A percentile compares a stretch with the other conserved stretches of the same genome.
Conservation (phyloP, 1,140 invertebrate genomes). For the Apis laboriosa region DNA sequence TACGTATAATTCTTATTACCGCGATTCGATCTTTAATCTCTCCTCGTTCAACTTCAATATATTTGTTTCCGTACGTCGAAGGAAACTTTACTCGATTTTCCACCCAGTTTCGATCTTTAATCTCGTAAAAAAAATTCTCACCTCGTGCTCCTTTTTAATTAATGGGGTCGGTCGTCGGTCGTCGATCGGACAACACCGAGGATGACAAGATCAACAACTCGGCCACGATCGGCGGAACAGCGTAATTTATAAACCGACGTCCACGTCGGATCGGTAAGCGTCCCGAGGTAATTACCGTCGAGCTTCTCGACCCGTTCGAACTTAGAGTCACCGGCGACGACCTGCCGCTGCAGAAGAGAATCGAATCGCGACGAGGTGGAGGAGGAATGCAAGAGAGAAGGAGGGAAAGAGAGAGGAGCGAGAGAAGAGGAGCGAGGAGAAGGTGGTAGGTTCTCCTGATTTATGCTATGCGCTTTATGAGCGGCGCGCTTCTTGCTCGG, state of each 20-base stretch:
- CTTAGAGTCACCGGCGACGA: conserved; percentile 66
- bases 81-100: too few relatives aligned
- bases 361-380: conserved; percentile 54
- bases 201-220: conserved; percentile 32
- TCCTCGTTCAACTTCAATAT: too few relatives aligned
- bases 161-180: background rate
- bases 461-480: conserved; percentile 74
- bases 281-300: conserved; percentile 73
- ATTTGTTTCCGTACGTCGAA: too few relatives aligned
- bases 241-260: conserved; percentile 52
- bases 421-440: conserved; percentile 56
- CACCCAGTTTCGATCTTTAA: too few relatives aligned
- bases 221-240: conserved; percentile 14
- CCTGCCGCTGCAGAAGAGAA: conserved; percentile 48
- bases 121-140: too few relatives aligned
- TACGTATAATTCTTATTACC: background rate
- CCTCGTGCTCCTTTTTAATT: background rate
- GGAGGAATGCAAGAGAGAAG: background rate
- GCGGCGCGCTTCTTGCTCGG: conserved; percentile 62
- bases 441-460: conserved; percentile 68
- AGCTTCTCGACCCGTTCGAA: conserved; percentile 65
- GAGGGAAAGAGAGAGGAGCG: conserved; percentile 26
- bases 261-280: conserved; percentile 33
- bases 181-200: background rate
- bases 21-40: too few relatives aligned